Evolutionary conservation across 1,140 invertebrate genomes (phyloP).

Genomic region (Bradynema listronoti): DNA sequence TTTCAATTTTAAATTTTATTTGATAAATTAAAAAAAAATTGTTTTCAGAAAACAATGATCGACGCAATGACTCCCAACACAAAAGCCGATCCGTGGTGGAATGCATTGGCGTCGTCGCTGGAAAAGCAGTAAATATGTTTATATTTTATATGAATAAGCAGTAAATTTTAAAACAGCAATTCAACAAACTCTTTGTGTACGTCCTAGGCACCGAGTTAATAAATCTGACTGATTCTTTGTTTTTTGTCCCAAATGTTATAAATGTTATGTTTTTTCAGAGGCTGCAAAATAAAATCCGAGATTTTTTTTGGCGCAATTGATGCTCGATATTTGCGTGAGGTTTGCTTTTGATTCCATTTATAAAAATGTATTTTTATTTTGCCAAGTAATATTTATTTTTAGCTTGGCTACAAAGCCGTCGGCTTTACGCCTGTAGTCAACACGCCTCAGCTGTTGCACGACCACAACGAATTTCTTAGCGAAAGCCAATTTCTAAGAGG

Average conservation of each 20-base stretch:
- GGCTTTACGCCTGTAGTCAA: slow-evolving; percentile 75
- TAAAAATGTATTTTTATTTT: slow-evolving; percentile 5
- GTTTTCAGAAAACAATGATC: slow-evolving; percentile 59
- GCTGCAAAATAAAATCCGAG: slow-evolving; percentile 64
- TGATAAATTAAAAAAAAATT: neutral
- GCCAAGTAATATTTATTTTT: slow-evolving; percentile 27
- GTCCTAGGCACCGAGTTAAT: too few species aligned
- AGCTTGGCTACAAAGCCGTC: slow-evolving; percentile 67
- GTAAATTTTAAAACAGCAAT: too few species aligned
- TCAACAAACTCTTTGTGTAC: too few species aligned
- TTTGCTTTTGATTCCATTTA: slow-evolving; percentile 65
- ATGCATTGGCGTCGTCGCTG: slow-evolving; percentile 67
- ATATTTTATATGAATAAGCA: slow-evolving; percentile 55
- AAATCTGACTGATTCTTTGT: too few species aligned
- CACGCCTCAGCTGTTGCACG: slow-evolving; percentile 69
- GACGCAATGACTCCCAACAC: slow-evolving; percentile 66
- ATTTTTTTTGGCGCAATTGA: slow-evolving; percentile 60
- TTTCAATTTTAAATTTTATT: neutral
- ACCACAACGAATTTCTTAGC: slow-evolving; percentile 72
- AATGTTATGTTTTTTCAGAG: slow-evolving; percentile 59
- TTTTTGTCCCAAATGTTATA: slow-evolving; percentile 9
- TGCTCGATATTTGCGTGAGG: slow-evolving; percentile 32
- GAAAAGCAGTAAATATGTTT: slow-evolving; percentile 66
- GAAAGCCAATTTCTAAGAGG: slow-evolving; percentile 68
- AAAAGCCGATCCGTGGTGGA: slow-evolving; percentile 71